phyloP scores from a whole-genome alignment of 2,888 invertebrate species.

The Lithosia quadra region DNA sequence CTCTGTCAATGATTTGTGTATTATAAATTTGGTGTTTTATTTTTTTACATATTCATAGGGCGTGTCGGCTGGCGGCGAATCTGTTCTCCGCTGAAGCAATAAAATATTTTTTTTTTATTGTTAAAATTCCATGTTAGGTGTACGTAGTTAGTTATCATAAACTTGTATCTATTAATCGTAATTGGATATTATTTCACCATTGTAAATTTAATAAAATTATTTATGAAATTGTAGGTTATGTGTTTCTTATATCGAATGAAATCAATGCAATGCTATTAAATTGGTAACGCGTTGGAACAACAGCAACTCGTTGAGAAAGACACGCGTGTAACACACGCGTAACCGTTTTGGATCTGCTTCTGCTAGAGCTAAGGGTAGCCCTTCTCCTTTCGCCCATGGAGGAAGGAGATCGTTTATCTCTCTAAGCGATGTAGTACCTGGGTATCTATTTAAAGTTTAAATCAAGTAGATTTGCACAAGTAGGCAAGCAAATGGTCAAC shows the following conservation, averaged over 20 bases:
- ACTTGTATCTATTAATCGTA: constrained; percentile 71
- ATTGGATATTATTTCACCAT: constrained; percentile 67
- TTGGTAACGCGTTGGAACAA: background rate
- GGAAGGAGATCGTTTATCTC: no score
- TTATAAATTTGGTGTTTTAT: constrained; percentile 54
- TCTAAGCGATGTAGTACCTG: no score
- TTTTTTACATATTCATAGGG: constrained; percentile 53
- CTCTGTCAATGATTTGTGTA: constrained; percentile 52
- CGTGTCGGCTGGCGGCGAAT: constrained; percentile 45
- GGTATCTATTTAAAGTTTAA: no score
- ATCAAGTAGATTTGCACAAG: no score
- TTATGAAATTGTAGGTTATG: constrained; percentile 74
- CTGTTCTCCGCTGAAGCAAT: constrained; percentile 36
- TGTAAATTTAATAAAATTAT: constrained; percentile 78
- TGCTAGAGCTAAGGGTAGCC: no score
- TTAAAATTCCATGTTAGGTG: constrained; percentile 72
- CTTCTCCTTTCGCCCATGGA: no score
- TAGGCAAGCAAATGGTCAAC: no score
- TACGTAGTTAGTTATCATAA: constrained; percentile 67
- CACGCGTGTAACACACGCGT: no score
- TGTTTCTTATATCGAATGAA: constrained; percentile 55
- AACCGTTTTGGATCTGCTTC: no score
- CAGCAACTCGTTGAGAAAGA: no score
- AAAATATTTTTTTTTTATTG: constrained; percentile 60
- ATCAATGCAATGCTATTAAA: background rate